These are phyloP conservation scores for Hypotaenidia okinawae DNA, from an alignment of 2,797 vertebrate genomes.

Conservation along the genomic window DNA sequence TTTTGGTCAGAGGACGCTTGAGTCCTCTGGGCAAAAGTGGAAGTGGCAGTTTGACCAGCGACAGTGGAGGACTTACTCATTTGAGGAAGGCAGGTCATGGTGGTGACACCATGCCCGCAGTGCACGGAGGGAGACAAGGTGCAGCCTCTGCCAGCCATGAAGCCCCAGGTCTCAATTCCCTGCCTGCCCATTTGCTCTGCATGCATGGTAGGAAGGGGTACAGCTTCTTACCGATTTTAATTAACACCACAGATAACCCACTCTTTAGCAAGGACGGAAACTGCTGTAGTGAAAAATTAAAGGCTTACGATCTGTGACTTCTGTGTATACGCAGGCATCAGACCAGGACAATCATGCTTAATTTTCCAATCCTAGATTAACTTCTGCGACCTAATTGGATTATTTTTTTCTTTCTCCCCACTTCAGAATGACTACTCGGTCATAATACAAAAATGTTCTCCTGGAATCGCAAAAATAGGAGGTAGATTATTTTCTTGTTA, in stretches of 20 bases:
- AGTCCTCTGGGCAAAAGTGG: not conserved
- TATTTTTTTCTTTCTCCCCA: not conserved
- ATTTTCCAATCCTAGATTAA: conserved; percentile 15
- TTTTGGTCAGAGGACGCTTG: not conserved
- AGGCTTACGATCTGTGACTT: not conserved
- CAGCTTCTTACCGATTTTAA: not conserved
- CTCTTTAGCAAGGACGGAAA: not conserved
- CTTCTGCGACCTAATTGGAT: not conserved
- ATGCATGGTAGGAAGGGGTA: not conserved
- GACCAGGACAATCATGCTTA: not conserved
- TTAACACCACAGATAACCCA: not conserved
- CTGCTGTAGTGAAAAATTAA: conserved; percentile 22
- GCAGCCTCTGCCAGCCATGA: not conserved
- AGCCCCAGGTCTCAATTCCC: not conserved
- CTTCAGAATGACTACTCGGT: not conserved
- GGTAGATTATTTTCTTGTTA: not conserved
- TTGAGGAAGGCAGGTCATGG: not conserved
- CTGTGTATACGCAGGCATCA: not conserved
- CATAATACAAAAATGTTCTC: not conserved
- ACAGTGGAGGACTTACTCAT: not conserved
- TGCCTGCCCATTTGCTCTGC: not conserved
- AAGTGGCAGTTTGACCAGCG: not conserved
- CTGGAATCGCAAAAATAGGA: not conserved
- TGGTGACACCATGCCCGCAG: rapidly evolving
- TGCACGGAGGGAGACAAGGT: rapidly evolving